Evolutionary conservation across 2,113 vertebrate genomes (phyloP).

Genomic region (Amphilophus citrinellus): DNA sequence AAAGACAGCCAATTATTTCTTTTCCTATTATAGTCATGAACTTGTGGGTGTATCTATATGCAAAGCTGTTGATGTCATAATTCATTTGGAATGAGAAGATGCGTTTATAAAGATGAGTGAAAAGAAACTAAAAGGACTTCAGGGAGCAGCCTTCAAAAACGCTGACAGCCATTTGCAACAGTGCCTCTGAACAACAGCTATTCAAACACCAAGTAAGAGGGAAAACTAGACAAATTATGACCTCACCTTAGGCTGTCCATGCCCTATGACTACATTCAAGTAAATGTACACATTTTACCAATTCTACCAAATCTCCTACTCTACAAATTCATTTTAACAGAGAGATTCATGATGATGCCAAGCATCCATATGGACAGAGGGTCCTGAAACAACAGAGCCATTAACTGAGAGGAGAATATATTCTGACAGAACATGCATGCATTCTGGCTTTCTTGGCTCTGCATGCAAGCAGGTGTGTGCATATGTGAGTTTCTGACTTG

Average conservation of each 20-base stretch:
- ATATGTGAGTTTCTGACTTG: not conserved
- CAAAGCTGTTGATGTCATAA: no score
- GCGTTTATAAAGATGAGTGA: not conserved
- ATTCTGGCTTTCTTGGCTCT: not conserved
- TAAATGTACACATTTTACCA: not conserved
- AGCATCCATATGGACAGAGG: not conserved
- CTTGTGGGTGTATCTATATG: no score
- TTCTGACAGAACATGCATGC: not conserved
- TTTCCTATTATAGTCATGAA: not conserved
- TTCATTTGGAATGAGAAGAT: no score
- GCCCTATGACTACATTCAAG: not conserved
- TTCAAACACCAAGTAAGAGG: accelerated
- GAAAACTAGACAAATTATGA: not conserved
- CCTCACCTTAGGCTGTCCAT: not conserved
- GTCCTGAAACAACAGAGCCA: not conserved
- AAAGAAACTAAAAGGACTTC: not conserved
- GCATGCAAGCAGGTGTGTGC: not conserved
- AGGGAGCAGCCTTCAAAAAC: not conserved
- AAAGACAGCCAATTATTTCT: constrained; percentile 8
- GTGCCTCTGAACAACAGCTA: not conserved
- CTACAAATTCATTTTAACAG: not conserved
- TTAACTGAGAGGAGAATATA: not conserved
- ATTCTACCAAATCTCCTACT: not conserved
- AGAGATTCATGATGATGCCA: not conserved
- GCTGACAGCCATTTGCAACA: no score